Evolutionary conservation across 2,113 vertebrate species (phyloP).

Genomic region (Sakesphorus luctuosus): DNA sequence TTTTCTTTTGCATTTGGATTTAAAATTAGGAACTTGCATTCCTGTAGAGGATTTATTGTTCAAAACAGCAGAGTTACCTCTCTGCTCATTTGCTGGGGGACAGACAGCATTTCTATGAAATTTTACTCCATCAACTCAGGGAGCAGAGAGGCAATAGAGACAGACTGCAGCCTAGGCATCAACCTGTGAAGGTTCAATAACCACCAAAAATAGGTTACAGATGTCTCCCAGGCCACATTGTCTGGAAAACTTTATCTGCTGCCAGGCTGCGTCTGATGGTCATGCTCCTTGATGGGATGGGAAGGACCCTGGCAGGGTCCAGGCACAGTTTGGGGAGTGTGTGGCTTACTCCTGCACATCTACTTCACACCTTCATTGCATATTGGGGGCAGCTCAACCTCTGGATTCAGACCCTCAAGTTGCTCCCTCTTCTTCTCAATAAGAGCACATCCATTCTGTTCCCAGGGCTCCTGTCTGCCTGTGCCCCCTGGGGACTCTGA

Average conservation of each 20-base stretch:
- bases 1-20: neutral
- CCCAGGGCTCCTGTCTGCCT: neutral
- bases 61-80: neutral
- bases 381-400: accelerated
- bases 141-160: neutral
- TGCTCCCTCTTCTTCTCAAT: neutral
- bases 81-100: neutral
- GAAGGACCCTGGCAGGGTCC: neutral
- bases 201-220: neutral
- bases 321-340: accelerated
- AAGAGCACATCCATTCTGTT: neutral
- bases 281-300: accelerated
- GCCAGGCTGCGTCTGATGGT: neutral
- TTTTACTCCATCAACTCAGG: neutral
- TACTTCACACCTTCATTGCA: accelerated
- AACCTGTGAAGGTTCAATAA: neutral
- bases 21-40: neutral
- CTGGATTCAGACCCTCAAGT: accelerated
- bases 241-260: neutral
- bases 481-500: neutral
- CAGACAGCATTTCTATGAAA: neutral
- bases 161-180: neutral
- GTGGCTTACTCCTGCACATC: accelerated
- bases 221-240: neutral
- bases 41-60: neutral